A percentile compares a stretch with the other conserved stretches of the same genome.
These are phyloP conservation scores for Megatriorchis doriae DNA, from an alignment of 2,113 vertebrate species.

Conservation along the genomic window DNA sequence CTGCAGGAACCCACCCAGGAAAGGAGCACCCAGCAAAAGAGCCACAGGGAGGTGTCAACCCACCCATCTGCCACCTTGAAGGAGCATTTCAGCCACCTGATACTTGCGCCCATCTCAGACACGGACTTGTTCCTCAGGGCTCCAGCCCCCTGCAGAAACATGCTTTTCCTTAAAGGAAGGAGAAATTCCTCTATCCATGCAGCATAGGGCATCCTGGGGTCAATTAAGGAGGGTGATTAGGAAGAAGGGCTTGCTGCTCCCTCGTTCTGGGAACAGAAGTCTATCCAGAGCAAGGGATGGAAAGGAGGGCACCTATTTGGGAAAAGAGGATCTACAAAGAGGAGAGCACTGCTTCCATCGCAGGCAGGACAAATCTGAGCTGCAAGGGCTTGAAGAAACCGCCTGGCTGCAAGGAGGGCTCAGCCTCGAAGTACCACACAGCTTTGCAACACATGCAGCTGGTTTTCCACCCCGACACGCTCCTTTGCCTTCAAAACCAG, in stretches of 20 bases:
- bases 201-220: background rate
- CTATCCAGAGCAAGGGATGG: background rate
- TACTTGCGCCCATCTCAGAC: background rate
- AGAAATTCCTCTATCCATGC: background rate
- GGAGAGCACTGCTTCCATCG: rapidly evolving
- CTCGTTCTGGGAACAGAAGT: background rate
- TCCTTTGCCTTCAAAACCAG: background rate
- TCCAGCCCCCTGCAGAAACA: background rate
- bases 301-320: rapidly evolving
- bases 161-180: background rate
- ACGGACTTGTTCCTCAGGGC: background rate
- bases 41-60: background rate
- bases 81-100: background rate
- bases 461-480: background rate
- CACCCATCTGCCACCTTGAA: background rate
- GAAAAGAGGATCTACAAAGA: background rate
- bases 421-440: background rate
- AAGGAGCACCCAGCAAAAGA: background rate
- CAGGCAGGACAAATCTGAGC: background rate
- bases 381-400: background rate
- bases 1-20: background rate
- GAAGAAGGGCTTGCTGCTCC: background rate
- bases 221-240: background rate
- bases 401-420: background rate
- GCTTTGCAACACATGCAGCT: background rate